Evolutionary conservation across 2,797 vertebrate species (phyloP).

Genomic region (Ispidina picta): DNA sequence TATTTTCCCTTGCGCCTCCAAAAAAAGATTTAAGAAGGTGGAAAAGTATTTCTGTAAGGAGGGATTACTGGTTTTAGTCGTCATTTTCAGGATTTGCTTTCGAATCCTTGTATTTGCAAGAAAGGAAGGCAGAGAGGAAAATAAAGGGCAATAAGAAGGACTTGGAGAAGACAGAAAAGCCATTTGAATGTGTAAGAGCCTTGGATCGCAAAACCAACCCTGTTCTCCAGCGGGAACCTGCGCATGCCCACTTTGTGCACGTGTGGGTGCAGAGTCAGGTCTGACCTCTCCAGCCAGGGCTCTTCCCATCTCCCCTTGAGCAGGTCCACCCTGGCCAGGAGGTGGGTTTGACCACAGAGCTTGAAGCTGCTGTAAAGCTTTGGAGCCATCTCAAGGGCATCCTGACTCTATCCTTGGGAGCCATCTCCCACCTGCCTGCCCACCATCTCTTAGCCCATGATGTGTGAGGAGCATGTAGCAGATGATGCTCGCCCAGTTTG

Average conservation of each 20-base stretch:
- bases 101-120: not conserved
- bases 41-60: constrained; percentile 67
- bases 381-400: not conserved
- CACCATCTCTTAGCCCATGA: fast-evolving
- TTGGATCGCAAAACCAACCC: not conserved
- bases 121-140: not conserved
- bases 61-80: constrained; percentile 57
- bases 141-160: constrained; percentile 9
- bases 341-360: not conserved
- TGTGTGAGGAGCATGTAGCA: not conserved
- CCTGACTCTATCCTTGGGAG: not conserved
- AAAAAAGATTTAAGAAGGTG: constrained; percentile 75
- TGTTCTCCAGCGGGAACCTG: not conserved
- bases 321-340: not conserved
- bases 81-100: constrained; percentile 63
- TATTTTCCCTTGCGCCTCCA: constrained; percentile 79
- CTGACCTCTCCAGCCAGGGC: not conserved
- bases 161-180: constrained; percentile 11
- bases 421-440: fast-evolving
- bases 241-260: fast-evolving
- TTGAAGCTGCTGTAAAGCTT: not conserved
- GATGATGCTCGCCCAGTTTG: fast-evolving
- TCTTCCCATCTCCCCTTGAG: not conserved
- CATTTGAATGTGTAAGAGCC: not conserved
- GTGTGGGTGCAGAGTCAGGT: not conserved